Evolutionary conservation across 2,797 vertebrate genomes (phyloP), one percentile per base, ranked within the genome.

Genomic region (Enteromius paludinosus): DNA sequence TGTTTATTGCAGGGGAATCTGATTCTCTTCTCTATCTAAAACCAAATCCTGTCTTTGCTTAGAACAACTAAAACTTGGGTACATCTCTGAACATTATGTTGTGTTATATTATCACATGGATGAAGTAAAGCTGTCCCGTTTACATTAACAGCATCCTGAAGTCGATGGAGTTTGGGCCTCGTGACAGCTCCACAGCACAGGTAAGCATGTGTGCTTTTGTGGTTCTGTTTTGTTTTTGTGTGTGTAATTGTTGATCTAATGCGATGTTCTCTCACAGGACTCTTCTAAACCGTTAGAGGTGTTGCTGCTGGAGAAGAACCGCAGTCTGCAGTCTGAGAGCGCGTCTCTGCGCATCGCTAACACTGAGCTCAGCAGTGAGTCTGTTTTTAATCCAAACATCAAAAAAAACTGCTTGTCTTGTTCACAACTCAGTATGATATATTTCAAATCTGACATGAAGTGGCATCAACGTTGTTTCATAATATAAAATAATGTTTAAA

Each of bases 281-380:
- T 94, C 96, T 4, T 93, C 96, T 85, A 99, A 98, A 91, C 96
- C 98, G 3, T 93, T 99, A 93, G 98, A 99, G 94, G 96, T 98
- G 90, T 92, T 99, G 89, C 90, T 99, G 91, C 95, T 99, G 94
- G 97, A 99, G 93, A 99, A 97, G 93, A 99, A 96, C 93, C 97
- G 97, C 62, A 93, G 96, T 4, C 93, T 99, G 89, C 98, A 99
- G 90, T 99, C 98, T 0, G 98, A 99, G 94, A 99, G 95, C 1
- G 95, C 98, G 43, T 95, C 96, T 2, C 94, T 99, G 90, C 98
- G 98, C 88, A 98, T 97, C 87, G 94, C 96, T 84, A 98, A 97
- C 94, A 97, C 96, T 17, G 97, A 99, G 93, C 95, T 99, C 93
- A 98, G 96, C 45, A 96, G 98, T 99, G 96, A 97, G 98, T 93